A percentile compares a stretch with the other conserved stretches of the same genome.
Evolutionary conservation across 2,888 invertebrate species (phyloP).

Genomic region (Gari tellinella): DNA sequence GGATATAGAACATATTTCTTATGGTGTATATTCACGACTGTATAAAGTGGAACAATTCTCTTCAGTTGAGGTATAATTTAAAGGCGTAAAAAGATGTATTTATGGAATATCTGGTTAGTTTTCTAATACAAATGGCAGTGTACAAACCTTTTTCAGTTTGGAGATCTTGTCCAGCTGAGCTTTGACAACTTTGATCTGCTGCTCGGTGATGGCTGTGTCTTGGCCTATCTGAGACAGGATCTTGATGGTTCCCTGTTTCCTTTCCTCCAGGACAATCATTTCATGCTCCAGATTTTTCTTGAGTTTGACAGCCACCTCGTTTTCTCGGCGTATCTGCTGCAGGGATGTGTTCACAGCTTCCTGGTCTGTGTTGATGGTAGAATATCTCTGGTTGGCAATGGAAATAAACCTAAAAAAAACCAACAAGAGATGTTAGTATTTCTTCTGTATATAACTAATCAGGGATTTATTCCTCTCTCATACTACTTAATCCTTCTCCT

Average conservation of each 20-base stretch:
- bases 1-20: too few relatives aligned
- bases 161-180: constrained; percentile 82
- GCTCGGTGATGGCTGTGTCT: constrained; percentile 84
- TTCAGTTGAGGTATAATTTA: too few relatives aligned
- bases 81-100: too few relatives aligned
- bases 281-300: constrained; percentile 83
- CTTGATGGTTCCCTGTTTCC: constrained; percentile 81
- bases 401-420: constrained; percentile 78
- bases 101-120: too few relatives aligned
- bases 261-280: constrained; percentile 82
- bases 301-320: constrained; percentile 80
- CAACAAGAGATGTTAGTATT: too few relatives aligned
- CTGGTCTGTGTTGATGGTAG: constrained; percentile 73
- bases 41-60: too few relatives aligned
- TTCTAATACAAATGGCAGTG: too few relatives aligned
- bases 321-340: constrained; percentile 81
- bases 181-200: constrained; percentile 83
- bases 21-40: too few relatives aligned
- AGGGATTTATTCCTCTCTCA: too few relatives aligned
- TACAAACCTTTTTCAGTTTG: constrained; percentile 80
- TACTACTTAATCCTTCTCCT: too few relatives aligned
- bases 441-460: too few relatives aligned
- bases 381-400: constrained; percentile 74
- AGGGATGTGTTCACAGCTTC: constrained; percentile 77
- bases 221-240: constrained; percentile 84